These are phyloP conservation scores for Empidonax alnorum DNA, from an alignment of 2,113 vertebrate genomes.

Conservation along the genomic window DNA sequence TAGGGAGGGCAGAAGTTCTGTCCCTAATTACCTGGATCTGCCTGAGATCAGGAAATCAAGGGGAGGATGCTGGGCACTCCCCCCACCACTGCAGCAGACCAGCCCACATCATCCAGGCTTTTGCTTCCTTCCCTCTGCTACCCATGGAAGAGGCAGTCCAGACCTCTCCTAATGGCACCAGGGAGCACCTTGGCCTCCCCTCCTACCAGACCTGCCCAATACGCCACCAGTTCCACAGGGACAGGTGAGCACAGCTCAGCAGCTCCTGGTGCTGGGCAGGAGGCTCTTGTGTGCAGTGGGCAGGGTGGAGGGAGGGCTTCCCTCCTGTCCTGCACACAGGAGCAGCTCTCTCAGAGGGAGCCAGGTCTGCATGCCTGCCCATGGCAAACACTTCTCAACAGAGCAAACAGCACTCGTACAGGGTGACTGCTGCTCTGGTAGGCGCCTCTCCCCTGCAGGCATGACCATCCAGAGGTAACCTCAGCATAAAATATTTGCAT, in stretches of 20 bases:
- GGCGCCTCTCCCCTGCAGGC: neutral
- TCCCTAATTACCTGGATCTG: neutral
- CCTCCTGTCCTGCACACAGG: neutral
- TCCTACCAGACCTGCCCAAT: neutral
- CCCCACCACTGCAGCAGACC: neutral
- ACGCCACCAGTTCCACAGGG: neutral
- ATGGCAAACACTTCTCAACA: neutral
- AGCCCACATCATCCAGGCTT: neutral
- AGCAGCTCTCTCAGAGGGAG: neutral
- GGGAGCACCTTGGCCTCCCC: neutral
- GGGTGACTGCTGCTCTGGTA: neutral
- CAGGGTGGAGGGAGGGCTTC: fast-evolving
- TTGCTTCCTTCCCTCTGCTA: neutral
- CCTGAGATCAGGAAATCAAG: neutral
- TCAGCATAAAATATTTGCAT: neutral
- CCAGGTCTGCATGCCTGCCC: neutral
- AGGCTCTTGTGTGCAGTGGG: neutral
- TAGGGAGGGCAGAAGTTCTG: neutral
- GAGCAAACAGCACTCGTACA: neutral
- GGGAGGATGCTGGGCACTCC: neutral
- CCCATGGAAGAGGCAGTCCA: neutral
- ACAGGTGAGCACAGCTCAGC: neutral
- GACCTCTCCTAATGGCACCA: neutral
- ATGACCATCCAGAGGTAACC: neutral
- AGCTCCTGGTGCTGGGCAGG: neutral